Base-by-base conservation (phyloP, 2,113 vertebrate species). In the Triplophysa tibetana region DNA sequence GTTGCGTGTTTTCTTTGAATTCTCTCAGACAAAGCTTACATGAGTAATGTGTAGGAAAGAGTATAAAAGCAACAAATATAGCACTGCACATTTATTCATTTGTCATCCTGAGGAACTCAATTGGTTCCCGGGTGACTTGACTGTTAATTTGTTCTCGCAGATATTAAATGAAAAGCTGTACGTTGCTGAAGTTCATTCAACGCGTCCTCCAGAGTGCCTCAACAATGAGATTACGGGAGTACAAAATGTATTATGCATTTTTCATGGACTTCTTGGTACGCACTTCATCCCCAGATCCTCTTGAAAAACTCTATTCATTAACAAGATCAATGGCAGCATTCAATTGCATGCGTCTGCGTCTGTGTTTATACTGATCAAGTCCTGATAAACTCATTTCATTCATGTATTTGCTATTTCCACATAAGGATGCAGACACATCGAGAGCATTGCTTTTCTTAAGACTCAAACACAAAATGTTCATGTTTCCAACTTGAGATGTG, bases 121-220 rank as follows among this genome's bases (percentile, higher is more conserved):
- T 26, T 7, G 9, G n/a, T 12, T 48, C 54, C 61, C 70, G 29
- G 23, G 63, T 56, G 45, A 62, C 12, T 70, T 26, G 10, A 70
- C 38, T 80, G 72, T 70, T 70, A 70, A 75, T 79, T 76, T 80
- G 48, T 70, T 48, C 24, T 63, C 21, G 61, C 61, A 60, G 75
- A 70, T 64, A 73, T 75, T 24, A 63, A 75, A 75, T 75, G 73
- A 75, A 75, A 48, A 63, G 58, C 60, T 13, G 38, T 43, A n/a
- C 33, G 6, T 74, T 43, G n/a, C 54, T 69, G 1, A 69, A 69
- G 45, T 26, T 26, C 41, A 17, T 74, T 43, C 33, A 24, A 12
- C 33, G 54, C 70, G 41, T 60, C 58, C 29, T 72, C 70, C n/a
- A 19, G 70, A 74, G 70, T 17, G n/a, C 33, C 41, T 43, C 33